A percentile compares a stretch with the other conserved stretches of the same genome.
These are phyloP conservation scores for Perizoma flavofasciatum DNA, from an alignment of 2,888 invertebrate species.

Conservation along the genomic window DNA sequence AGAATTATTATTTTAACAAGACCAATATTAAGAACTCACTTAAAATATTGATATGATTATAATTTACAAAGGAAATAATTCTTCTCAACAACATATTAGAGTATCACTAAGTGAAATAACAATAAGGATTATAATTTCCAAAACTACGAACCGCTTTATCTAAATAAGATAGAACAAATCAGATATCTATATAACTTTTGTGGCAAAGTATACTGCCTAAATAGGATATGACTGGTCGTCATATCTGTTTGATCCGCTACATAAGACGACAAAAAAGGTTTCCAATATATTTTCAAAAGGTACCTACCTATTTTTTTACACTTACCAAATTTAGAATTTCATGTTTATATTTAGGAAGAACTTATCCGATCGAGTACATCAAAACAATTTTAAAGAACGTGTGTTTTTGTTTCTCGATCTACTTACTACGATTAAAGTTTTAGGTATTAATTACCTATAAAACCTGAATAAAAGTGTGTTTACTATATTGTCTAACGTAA, in stretches of 20 bases:
- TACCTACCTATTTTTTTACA: slow-evolving; percentile 7
- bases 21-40: slow-evolving; percentile 48
- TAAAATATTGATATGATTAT: slow-evolving; percentile 73
- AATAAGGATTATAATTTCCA: not conserved
- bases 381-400: not conserved
- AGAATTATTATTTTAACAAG: slow-evolving; percentile 28
- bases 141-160: slow-evolving; percentile 4
- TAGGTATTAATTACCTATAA: too few relatives aligned
- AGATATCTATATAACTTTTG: not conserved
- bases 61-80: slow-evolving; percentile 51
- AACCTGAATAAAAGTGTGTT: too few relatives aligned
- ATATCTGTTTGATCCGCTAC: too few relatives aligned
- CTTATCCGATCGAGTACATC: slow-evolving; percentile 23
- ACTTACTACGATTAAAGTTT: too few relatives aligned
- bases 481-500: too few relatives aligned
- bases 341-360: slow-evolving; percentile 30
- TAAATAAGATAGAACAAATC: not conserved
- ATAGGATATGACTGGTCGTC: too few relatives aligned
- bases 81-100: slow-evolving; percentile 16
- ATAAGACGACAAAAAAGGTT: not conserved
- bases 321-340: slow-evolving; percentile 28
- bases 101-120: slow-evolving; percentile 3
- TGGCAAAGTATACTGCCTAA: slow-evolving; percentile 20
- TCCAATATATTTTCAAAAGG: slow-evolving; percentile 13
- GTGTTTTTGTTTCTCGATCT: slow-evolving; percentile 6